phyloP scores from a whole-genome alignment of 2,888 invertebrate genomes.

The Chrysotoxum bicinctum region DNA sequence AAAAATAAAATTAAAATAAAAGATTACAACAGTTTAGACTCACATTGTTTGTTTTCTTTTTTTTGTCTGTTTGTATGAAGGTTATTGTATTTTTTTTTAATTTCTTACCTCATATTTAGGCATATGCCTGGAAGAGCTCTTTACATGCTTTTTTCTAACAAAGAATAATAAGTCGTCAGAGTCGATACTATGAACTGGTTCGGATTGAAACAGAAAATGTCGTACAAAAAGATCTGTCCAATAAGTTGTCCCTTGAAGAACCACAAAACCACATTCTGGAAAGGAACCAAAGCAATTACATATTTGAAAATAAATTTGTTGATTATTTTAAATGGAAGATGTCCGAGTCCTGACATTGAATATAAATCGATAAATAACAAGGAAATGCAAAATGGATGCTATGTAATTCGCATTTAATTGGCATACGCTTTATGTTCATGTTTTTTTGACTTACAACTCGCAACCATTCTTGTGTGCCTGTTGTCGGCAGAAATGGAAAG shows the following conservation, averaged over 20 bases:
- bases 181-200: conserved; percentile 89
- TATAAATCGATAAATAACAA: not conserved
- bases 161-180: conserved; percentile 97
- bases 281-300: not conserved
- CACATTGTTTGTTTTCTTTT: not conserved
- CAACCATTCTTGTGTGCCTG: too few relatives aligned
- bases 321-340: not conserved
- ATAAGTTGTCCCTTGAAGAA: conserved; percentile 95
- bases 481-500: too few relatives aligned
- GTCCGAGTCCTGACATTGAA: not conserved
- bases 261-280: conserved; percentile 94
- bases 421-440: too few relatives aligned
- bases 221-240: conserved; percentile 98
- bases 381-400: not conserved
- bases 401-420: not conserved
- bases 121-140: conserved; percentile 92
- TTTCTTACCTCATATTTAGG: conserved; percentile 92
- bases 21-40: not conserved
- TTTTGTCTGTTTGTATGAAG: too few relatives aligned
- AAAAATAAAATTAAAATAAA: conserved; percentile 69
- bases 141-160: conserved; percentile 95
- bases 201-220: conserved; percentile 95
- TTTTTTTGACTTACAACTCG: too few relatives aligned
- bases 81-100: not conserved
- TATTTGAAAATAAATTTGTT: not conserved